Base-by-base conservation (phyloP, 2,888 invertebrate species). In the Xanthorhoe designata region DNA sequence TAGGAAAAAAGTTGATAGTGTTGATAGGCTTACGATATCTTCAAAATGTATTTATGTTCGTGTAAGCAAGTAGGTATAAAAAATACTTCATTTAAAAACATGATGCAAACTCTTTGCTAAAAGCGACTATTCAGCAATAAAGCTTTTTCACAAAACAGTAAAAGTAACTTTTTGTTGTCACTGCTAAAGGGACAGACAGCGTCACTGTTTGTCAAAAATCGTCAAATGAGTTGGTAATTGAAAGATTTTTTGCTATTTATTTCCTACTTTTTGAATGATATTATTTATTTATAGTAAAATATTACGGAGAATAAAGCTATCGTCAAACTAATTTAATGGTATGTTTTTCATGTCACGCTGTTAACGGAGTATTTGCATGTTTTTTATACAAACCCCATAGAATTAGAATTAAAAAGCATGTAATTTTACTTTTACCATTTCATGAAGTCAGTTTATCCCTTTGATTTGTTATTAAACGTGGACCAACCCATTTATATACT, bases 281-380 rank as follows among this genome's bases (percentile, higher is more conserved):
- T 38, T 64, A 58, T 66, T 64, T 24, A 56, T 66, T 71, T 64
- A n/a, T 68, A 64, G 19, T 29, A 68, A 66, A 71, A 59, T 55
- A 62, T 62, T 62, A 60, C 53, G 47, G 62, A 65, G 52, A 45
- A 60, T 38, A 10, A 9, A 38, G 2, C 38, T 38, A 4, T 9
- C 15, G 0, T 6, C 8, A 47, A 29, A 29, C 15, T 10, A 51
- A 29, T 8, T n/a, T 7, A 17, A 50, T 19, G 51, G 58, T 59
- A 51, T 18, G 57, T 29, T 45, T 56, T 24, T 19, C n/a, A 10
- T 7, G 10, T 38, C 10, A 8, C 3, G 5, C 8, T 24, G 24
- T 7, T 35, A 35, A 8, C 35, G 35, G 35, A 35, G 35, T 35
- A 35, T 9, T 8, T 35, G 1, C 35, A 24, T 24, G 5, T 2